Base-by-base conservation (phyloP, 2,113 vertebrate genomes). In the Electrona antarctica region DNA sequence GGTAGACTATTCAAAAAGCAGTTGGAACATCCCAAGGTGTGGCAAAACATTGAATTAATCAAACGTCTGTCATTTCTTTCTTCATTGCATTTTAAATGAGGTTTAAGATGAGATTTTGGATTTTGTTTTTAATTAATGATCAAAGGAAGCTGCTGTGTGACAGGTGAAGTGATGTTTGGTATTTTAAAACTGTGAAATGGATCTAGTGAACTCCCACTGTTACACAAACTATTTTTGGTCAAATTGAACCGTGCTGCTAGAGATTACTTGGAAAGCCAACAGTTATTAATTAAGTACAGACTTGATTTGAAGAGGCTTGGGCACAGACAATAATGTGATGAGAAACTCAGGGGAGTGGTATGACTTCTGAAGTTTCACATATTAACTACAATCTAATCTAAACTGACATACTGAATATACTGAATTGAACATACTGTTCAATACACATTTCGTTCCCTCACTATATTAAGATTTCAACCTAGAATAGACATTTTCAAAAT, bases 131-230 rank as follows among this genome's bases (percentile, higher is more conserved):
- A 21, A 21, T 21, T 21, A 47, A 51, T 12, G 51, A 50, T 6
- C 12, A 47, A 47, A 14, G 60, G 13, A 45, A 62, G 15, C 21
- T 60, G 45, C 28, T 28, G 79, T 65, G 14, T 66, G 64, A 48
- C 4, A 15, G 51, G 71, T 56, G 0, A 12, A n/a, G 7, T 58
- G 41, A 58, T 3, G 56, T 60, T 28, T 10, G 52, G 54, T 21
- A 21, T 28, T 50, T 28, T 64, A 74, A 71, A 6, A 64, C 80
- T 77, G 78, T 77, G 78, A 85, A 83, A 69, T 46, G 56, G 29
- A 6, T 46, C n/a, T 46, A 51, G 68, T 54, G 13, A 71, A 62
- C 73, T 65, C 59, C 45, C 47, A 50, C 68, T 21, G 29, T 79
- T 49, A 13, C n/a, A 64, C 49, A 55, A 47, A 45, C 62, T 49